A percentile compares a stretch with the other conserved stretches of the same genome.
Conservation (phyloP, 1,140 invertebrate species). For the Bicyclus anynana region DNA sequence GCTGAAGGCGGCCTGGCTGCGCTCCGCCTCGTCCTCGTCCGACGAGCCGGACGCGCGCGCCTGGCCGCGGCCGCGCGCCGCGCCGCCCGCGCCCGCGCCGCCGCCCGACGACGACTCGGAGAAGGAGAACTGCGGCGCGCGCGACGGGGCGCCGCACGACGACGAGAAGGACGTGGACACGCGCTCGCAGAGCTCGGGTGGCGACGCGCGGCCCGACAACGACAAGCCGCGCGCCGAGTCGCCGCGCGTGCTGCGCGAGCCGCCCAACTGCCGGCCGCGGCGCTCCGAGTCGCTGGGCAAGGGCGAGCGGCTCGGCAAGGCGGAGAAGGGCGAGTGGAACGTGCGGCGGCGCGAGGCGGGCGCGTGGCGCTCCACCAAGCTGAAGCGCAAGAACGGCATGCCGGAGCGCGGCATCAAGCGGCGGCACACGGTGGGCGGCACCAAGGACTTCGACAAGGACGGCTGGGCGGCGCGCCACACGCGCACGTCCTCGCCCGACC, state of each 20-base stretch:
- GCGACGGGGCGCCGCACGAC: slow-evolving; percentile 27
- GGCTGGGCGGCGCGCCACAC: slow-evolving; percentile 72
- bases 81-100: slow-evolving; percentile 17
- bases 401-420: slow-evolving; percentile 88
- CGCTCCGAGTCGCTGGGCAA: slow-evolving; percentile 85
- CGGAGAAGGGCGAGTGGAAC: slow-evolving; percentile 89
- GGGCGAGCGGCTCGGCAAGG: slow-evolving; percentile 85
- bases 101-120: slow-evolving; percentile 47
- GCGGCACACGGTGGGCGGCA: slow-evolving; percentile 94
- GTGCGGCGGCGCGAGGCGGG: slow-evolving; percentile 82
- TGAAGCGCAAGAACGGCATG: slow-evolving; percentile 86
- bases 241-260: slow-evolving; percentile 79
- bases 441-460: slow-evolving; percentile 84
- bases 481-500: slow-evolving; percentile 71
- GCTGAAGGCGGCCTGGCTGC: slow-evolving; percentile 65
- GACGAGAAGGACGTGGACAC: slow-evolving; percentile 67
- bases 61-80: slow-evolving; percentile 19
- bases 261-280: slow-evolving; percentile 76
- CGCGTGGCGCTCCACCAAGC: slow-evolving; percentile 78
- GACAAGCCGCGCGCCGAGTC: slow-evolving; percentile 58
- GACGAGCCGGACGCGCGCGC: slow-evolving; percentile 30
- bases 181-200: slow-evolving; percentile 50
- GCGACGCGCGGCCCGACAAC: slow-evolving; percentile 50
- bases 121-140: slow-evolving; percentile 33
- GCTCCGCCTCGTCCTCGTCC: slow-evolving; percentile 49